Conservation (phyloP, 2,888 invertebrate species). For the Zootermopsis nevadensis region DNA sequence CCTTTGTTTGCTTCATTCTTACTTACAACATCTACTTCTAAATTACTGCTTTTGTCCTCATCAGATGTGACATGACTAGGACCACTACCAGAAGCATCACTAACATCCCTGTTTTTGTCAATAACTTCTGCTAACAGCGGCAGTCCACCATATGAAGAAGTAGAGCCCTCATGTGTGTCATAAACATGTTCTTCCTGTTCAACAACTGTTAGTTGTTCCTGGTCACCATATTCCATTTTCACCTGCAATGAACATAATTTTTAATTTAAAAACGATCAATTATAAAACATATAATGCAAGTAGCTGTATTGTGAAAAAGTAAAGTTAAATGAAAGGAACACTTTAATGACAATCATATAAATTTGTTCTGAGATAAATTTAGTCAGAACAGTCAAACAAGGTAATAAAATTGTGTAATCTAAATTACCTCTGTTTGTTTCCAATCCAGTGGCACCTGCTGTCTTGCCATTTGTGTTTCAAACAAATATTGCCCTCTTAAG, state of each 20-base stretch:
- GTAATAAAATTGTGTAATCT: not conserved
- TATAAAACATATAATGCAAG: no score
- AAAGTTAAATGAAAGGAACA: no score
- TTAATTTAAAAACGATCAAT: no score
- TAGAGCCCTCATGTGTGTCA: not conserved
- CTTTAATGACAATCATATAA: no score
- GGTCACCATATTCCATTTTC: conserved; percentile 1
- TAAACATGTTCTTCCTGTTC: not conserved
- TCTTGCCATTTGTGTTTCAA: not conserved
- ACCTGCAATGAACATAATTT: not conserved
- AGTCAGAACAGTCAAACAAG: not conserved
- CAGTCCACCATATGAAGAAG: conserved; percentile 10
- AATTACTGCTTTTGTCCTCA: not conserved
- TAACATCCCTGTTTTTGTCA: not conserved
- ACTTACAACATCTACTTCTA: not conserved
- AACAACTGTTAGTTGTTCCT: not conserved
- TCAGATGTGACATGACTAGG: not conserved
- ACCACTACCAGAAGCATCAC: not conserved
- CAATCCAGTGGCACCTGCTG: conserved; percentile 17
- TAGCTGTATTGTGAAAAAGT: no score
- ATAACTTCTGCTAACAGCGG: conserved; percentile 8
- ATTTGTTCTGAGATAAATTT: no score
- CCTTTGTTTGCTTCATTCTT: not conserved
- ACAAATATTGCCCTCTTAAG: conserved; percentile 12
- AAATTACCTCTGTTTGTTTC: conserved; percentile 15